Conservation (phyloP, 23 tunicate species). For the Trididemnum clinides region DNA sequence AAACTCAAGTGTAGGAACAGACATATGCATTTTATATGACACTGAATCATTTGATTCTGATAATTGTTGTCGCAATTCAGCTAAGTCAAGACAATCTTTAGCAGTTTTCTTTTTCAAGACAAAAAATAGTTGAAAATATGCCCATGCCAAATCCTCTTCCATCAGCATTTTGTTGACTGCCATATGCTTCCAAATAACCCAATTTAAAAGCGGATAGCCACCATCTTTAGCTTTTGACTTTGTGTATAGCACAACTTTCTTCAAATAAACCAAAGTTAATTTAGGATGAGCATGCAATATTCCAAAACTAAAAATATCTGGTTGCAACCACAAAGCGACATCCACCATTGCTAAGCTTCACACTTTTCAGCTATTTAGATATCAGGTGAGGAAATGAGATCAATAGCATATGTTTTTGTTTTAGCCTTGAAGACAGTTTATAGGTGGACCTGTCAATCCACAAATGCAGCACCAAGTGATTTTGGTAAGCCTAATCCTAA, state of each 20-base stretch:
- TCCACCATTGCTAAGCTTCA: slow-evolving; percentile 18
- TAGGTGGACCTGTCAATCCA: no score
- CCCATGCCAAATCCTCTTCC: slow-evolving; percentile 80
- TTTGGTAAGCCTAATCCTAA: no score
- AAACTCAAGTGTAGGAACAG: slow-evolving; percentile 81
- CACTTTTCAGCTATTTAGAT: neutral
- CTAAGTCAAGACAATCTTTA: slow-evolving; percentile 63
- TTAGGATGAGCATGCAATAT: slow-evolving; percentile 78
- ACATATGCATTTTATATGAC: slow-evolving; percentile 48
- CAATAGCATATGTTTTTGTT: no score
- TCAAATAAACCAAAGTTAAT: slow-evolving; percentile 62
- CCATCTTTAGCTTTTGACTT: slow-evolving; percentile 82
- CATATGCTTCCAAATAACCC: slow-evolving; percentile 94
- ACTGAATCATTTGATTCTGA: slow-evolving; percentile 32
- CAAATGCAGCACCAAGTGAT: no score
- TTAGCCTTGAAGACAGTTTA: no score
- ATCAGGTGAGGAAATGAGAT: neutral
- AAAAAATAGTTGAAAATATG: slow-evolving; percentile 70
- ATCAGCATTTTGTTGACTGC: slow-evolving; percentile 92
- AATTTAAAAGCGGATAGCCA: slow-evolving; percentile 72
- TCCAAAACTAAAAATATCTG: slow-evolving; percentile 73
- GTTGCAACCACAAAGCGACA: slow-evolving; percentile 73
- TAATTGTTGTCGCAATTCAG: slow-evolving; percentile 70
- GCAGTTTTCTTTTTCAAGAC: slow-evolving; percentile 39
- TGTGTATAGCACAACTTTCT: slow-evolving; percentile 79